Evolutionary conservation across 2,888 invertebrate species (phyloP).

Genomic region (Drosophila neutralis): DNA sequence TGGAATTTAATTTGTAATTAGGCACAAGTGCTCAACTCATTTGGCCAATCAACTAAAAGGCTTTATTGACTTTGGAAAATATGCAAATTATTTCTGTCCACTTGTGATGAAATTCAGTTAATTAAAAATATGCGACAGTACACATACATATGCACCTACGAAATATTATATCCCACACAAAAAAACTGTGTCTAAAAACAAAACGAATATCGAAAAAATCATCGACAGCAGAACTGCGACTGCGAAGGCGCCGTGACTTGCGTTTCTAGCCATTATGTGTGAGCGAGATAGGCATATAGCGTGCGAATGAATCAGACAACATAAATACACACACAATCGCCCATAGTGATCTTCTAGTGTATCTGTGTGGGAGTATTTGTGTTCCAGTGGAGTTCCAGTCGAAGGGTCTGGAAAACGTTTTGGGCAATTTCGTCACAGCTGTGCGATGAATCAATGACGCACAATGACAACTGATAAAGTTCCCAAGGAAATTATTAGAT

Average conservation of each 20-base stretch:
- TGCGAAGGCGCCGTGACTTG: slow-evolving; percentile 50
- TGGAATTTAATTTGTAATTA: slow-evolving; percentile 6
- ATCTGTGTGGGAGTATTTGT: background rate
- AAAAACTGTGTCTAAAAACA: slow-evolving; percentile 13
- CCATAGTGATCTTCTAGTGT: slow-evolving; percentile 18
- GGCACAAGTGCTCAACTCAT: slow-evolving; percentile 10
- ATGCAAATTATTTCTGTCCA: slow-evolving; percentile 8
- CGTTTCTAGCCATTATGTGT: slow-evolving; percentile 31
- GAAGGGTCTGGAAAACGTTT: slow-evolving; percentile 16
- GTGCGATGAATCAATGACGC: slow-evolving; percentile 22
- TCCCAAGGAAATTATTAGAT: slow-evolving; percentile 32
- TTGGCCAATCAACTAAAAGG: background rate
- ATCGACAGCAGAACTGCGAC: slow-evolving; percentile 10
- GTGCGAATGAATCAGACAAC: slow-evolving; percentile 33
- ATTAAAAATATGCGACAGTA: background rate
- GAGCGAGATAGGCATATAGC: slow-evolving; percentile 18
- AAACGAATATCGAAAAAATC: slow-evolving; percentile 24
- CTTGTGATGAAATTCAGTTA: slow-evolving; percentile 20
- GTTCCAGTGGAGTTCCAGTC: background rate
- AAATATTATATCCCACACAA: slow-evolving; percentile 4
- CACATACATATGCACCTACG: background rate
- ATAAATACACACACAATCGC: slow-evolving; percentile 2
- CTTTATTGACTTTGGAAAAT: background rate
- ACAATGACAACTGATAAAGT: slow-evolving; percentile 34
- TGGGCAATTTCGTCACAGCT: slow-evolving; percentile 38